Percentiles rank a stretch among this genome's conserved stretches.
Conservation (phyloP, 2,113 vertebrate genomes). For the Rana temporaria region DNA sequence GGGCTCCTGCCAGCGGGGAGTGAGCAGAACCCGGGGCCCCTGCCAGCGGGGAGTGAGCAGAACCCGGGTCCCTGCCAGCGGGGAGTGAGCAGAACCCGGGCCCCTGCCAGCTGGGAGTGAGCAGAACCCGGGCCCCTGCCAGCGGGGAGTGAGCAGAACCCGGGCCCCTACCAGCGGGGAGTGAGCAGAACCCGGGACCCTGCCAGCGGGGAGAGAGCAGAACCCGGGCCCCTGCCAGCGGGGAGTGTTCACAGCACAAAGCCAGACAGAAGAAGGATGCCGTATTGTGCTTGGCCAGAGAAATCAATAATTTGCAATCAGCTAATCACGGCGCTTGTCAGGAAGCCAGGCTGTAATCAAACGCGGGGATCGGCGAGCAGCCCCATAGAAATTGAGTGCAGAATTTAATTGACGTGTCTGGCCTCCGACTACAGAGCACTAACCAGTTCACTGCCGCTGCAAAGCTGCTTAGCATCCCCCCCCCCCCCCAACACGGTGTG, state of each 20-base stretch:
- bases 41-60: too few relatives aligned
- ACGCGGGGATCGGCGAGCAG: not conserved
- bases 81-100: too few relatives aligned
- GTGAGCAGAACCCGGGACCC: not conserved
- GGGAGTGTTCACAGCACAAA: not conserved
- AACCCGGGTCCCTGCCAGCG: not conserved
- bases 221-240: not conserved
- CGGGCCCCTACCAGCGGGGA: not conserved
- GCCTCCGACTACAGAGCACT: not conserved
- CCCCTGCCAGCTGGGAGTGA: too few relatives aligned
- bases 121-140: not conserved
- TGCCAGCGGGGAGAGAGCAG: not conserved
- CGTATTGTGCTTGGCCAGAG: slow-evolving; percentile 4
- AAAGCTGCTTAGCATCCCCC: too few relatives aligned
- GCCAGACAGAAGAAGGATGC: not conserved
- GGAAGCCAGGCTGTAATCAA: slow-evolving; percentile 20
- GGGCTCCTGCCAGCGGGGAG: not conserved
- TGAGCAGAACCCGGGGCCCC: too few relatives aligned
- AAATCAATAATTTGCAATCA: slow-evolving; percentile 45
- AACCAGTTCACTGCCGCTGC: too few relatives aligned
- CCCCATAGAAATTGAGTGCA: not conserved
- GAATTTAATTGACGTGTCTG: not conserved
- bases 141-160: not conserved
- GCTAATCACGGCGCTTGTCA: slow-evolving; percentile 27
- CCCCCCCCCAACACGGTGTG: too few relatives aligned